Base-by-base conservation (phyloP, 2,113 vertebrate species). In the Copsychus sechellarum region DNA sequence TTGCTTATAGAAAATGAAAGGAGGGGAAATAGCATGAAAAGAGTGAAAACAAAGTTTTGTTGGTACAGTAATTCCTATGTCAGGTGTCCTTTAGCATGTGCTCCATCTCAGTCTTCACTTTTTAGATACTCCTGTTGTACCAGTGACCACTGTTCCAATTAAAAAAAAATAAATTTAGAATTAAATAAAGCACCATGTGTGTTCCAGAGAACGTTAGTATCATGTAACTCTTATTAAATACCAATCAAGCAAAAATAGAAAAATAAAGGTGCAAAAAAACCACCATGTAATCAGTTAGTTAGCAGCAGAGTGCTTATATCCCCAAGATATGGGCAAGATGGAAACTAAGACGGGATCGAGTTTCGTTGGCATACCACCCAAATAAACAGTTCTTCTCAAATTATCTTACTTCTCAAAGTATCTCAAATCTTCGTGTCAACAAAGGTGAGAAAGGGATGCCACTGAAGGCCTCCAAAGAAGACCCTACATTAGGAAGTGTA, bases 131-230 rank as follows among this genome's bases (percentile, higher is more conserved):
- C 22, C 29, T 76, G 21, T 43, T 69, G 54, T 48, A 90, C 23
- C 38, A 76, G 34, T 16, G 22, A n/a, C 62, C 36, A 79, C 25
- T 31, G 25, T 29, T 81, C 5, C 36, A 87, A 76, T 61, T 76
- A 65, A 90, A n/a, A 91, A 71, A 36, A 36, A 96, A 96, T 61
- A 72, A 64, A 72, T 82, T 60, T 45, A 64, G 81, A 89, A 56
- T 24, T 0, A 84, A 92, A 65, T 12, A 85, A 42, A 78, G 22
- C 5, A 21, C 31, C 8, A 74, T 0, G 0, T 61, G 33, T 47
- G 22, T 25, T 81, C 33, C 57, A 79, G 47, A 71, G 43, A 70
- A 84, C 19, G 62, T 81, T 20, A 71, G 61, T 33, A 56, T 67
- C 48, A 34, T 22, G 22, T 64, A 90, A 58, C 34, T 86, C n/a